Percentiles rank a stretch among this genome's conserved stretches.
Conservation (phyloP, 2,797 vertebrate genomes). For the Crax fasciolata region DNA sequence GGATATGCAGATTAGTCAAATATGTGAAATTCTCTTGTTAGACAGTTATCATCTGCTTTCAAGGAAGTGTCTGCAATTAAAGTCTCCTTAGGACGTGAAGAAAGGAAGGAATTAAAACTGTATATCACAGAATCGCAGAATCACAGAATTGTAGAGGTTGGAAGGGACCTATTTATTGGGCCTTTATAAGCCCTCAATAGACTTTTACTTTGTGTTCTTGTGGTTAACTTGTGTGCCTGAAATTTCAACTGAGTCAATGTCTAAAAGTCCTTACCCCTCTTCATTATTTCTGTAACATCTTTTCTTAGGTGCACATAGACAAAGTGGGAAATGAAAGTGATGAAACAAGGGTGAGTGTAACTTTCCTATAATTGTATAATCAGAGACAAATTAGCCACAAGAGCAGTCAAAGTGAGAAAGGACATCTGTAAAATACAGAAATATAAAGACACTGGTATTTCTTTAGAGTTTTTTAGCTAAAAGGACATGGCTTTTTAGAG, state of each 20-base stretch:
- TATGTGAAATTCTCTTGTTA: background rate
- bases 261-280: background rate
- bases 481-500: conserved; percentile 37
- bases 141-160: too few relatives aligned
- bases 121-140: background rate
- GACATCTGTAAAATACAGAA: conserved; percentile 37
- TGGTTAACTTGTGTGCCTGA: background rate
- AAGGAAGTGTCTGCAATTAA: background rate
- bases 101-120: background rate
- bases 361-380: background rate
- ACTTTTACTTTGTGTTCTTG: background rate
- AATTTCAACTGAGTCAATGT: conserved; percentile 38
- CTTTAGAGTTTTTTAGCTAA: conserved; percentile 61
- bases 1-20: background rate
- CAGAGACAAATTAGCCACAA: conserved; percentile 39
- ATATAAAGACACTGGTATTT: conserved; percentile 22
- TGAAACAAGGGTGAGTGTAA: background rate
- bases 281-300: background rate
- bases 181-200: background rate
- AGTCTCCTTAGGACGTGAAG: background rate
- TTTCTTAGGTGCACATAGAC: background rate
- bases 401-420: conserved; percentile 44
- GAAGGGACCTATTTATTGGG: background rate
- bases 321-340: background rate
- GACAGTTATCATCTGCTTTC: background rate